Evolutionary conservation across 2,888 invertebrate species (phyloP), one percentile per base, ranked within the genome.

Genomic region (Drosophila nr. medialis): DNA sequence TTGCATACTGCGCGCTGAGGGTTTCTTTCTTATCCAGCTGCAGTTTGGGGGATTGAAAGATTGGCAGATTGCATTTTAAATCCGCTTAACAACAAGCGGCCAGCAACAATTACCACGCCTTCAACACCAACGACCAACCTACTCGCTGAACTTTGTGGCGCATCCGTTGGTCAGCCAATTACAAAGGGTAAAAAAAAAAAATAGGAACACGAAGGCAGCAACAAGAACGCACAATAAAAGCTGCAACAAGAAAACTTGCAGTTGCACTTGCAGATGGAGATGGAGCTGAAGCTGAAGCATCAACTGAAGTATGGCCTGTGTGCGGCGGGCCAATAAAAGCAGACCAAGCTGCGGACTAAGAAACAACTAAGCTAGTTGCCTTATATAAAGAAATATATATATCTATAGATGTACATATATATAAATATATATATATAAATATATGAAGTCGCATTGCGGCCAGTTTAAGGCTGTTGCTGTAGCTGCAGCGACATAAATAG

Each of bases 51-150:
- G 24, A 32, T 11, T 30, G 34, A 21, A 66, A 67, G 59, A 81
- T 77, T 75, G 77, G 69, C 77, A 80, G 77, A 75, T 71, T 82
- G 80, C 78, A 73, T 76, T 81, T 82, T 60, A 80, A 81, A 82
- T 80, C 78, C 66, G 80, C 76, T 82, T 80, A 72, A 81, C 67
- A 42, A 50, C 67, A 48, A 48, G 65, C 51, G 50, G 34, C 15
- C 50, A 38, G 42, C 56, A 62, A 50, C 50, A 70, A 61, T 55
- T 54, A 70, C 40, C 49, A 42, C 36, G 61, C 40, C 50, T 32
- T 24, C 51, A 45, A 24, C 13, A 45, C 45, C 59, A 55, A 18
- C 67, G 18, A 34, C 10, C 32, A 32, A 32, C 32, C 32, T 11
- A 32, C 42, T 27, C 56, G 40, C 49, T 50, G 61, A 59, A 56